phyloP scores from a whole-genome alignment of 2,888 invertebrate genomes.

The Gandaritis pyraliata region DNA sequence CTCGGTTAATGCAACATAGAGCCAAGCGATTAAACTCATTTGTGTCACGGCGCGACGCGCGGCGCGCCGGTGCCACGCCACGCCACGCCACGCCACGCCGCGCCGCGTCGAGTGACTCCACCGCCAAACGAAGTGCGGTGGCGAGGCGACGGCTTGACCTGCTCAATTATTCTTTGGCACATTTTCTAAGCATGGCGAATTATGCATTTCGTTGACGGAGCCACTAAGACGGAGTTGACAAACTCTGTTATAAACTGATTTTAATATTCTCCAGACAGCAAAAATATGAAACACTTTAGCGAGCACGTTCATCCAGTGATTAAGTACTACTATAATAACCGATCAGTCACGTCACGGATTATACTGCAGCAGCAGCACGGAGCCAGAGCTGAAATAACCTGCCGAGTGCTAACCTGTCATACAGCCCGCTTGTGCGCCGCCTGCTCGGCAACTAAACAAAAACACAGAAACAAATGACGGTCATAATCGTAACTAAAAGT shows the following conservation, averaged over 20 bases:
- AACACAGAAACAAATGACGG: constrained; percentile 33
- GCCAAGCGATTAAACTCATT: too few species aligned
- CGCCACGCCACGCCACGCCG: too few species aligned
- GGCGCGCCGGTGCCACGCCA: too few species aligned
- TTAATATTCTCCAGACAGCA: neutral
- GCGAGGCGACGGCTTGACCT: neutral
- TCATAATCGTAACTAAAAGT: constrained; percentile 35
- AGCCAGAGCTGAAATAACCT: neutral
- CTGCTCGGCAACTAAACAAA: constrained; percentile 12
- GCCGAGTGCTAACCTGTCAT: neutral
- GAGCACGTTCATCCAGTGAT: constrained; percentile 13
- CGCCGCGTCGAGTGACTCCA: constrained; percentile 9
- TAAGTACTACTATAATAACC: constrained; percentile 1
- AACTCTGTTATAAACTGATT: constrained; percentile 1
- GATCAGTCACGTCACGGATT: constrained; percentile 4
- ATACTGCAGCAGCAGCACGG: neutral
- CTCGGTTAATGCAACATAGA: too few species aligned
- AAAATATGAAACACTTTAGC: constrained; percentile 12
- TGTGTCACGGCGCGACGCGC: too few species aligned
- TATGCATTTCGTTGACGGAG: constrained; percentile 7
- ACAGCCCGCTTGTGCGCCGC: neutral
- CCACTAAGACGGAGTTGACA: constrained; percentile 1
- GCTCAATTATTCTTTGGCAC: constrained; percentile 15
- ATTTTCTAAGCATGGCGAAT: constrained; percentile 1
- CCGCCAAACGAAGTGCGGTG: constrained; percentile 1